Percentiles rank a stretch among this genome's conserved stretches.
phyloP scores from a whole-genome alignment of 2,797 vertebrate genomes.

The Synanceia verrucosa region DNA sequence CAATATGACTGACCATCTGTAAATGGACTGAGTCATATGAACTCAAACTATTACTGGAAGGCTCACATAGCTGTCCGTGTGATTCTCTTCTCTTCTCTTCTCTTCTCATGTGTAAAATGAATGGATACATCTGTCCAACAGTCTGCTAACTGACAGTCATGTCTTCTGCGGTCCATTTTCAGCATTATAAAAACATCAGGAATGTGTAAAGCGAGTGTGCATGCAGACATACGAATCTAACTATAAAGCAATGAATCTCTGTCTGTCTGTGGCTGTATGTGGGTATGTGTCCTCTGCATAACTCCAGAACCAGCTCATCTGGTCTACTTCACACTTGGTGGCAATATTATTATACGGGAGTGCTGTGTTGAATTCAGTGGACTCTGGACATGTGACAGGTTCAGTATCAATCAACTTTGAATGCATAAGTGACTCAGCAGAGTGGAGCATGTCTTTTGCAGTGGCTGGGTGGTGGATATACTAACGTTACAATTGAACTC shows the following conservation, averaged over 20 bases:
- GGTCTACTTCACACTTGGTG: accelerated
- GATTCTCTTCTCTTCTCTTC: constrained; percentile 24
- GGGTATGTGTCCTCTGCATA: background rate
- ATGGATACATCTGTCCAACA: constrained; percentile 20
- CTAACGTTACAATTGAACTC: too few relatives aligned
- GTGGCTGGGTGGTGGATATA: background rate
- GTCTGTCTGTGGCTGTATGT: background rate
- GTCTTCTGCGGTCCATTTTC: constrained; percentile 16
- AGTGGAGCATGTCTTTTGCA: background rate
- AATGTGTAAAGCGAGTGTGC: constrained; percentile 14
- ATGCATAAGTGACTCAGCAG: background rate
- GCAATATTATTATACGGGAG: background rate
- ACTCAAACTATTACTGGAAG: constrained; percentile 62
- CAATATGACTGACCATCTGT: constrained; percentile 59
- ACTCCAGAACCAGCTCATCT: background rate
- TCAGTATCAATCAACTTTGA: too few relatives aligned
- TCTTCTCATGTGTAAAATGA: constrained; percentile 7
- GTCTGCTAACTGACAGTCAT: constrained; percentile 15
- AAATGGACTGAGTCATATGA: constrained; percentile 64
- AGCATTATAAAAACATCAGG: constrained; percentile 30
- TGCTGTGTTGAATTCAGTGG: accelerated
- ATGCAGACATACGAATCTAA: constrained; percentile 2
- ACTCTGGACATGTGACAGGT: background rate
- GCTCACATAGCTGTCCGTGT: constrained; percentile 16
- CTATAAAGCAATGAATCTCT: background rate